Evolutionary conservation across 1,140 invertebrate species (phyloP).

Genomic region (Platorchestia sp.): DNA sequence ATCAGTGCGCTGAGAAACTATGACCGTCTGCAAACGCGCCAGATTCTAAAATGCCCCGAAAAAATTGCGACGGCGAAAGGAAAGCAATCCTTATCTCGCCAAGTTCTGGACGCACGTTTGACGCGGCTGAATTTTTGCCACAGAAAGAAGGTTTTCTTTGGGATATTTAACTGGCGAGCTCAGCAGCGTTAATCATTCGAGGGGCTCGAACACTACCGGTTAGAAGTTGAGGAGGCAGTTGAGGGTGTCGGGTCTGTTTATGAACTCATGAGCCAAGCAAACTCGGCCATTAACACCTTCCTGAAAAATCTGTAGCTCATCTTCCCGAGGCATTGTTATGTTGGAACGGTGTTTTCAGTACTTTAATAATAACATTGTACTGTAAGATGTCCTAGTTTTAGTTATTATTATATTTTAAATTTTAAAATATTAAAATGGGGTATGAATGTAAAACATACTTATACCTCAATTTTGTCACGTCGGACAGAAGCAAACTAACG

Average conservation of each 20-base stretch:
- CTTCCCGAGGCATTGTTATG: not conserved
- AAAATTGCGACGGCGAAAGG: not conserved
- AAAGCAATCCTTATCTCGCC: constrained; percentile 23
- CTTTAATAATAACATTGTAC: too few species aligned
- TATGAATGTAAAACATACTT: too few species aligned
- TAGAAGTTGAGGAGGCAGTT: not conserved
- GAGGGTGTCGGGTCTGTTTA: not conserved
- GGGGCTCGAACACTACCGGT: not conserved
- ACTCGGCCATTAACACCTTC: not conserved
- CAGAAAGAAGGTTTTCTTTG: not conserved
- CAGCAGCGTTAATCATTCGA: not conserved
- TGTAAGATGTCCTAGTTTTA: too few species aligned
- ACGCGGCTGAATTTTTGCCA: not conserved
- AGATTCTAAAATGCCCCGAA: not conserved
- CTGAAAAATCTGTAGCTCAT: not conserved
- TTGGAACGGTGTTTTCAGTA: not conserved
- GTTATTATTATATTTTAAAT: too few species aligned
- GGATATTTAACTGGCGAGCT: not conserved
- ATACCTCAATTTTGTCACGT: too few species aligned
- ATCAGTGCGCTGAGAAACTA: constrained; percentile 16
- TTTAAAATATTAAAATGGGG: too few species aligned
- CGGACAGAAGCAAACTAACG: too few species aligned
- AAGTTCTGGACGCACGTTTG: constrained; percentile 46
- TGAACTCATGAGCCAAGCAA: not conserved
- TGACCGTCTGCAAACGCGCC: constrained; percentile 18